Evolutionary conservation across 1,140 invertebrate genomes (phyloP), one percentile per base, ranked within the genome.

Genomic region (Ptiloglossa arizonensis): DNA sequence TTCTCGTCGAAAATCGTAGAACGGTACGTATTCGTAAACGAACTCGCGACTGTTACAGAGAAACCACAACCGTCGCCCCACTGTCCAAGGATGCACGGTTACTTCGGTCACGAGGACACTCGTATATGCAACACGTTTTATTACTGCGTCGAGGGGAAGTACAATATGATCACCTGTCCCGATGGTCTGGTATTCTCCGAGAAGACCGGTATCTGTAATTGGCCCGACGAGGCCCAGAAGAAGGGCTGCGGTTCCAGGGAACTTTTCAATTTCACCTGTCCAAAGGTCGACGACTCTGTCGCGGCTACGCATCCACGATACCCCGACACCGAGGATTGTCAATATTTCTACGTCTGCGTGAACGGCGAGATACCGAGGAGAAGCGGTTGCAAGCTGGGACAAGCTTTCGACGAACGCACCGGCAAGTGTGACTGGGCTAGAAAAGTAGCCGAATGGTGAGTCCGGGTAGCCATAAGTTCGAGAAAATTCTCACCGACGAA

Each of bases 291-390:
- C 83, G 95, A 95, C 67, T 94, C 93, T 0, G 93, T 95, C 54
- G 96, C 94, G 0, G 93, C 95, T 1, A 96, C 96, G 1, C 97
- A 98, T 93, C 97, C 97, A 0, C 94, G 97, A 0, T 98, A 97
- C 87, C 94, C 97, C 1, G 97, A 98, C 90, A 95, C 95, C n/a
- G 96, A 97, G 52, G 97, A 98, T 88, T 98, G 97, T 83, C 97
- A 98, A 89, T 98, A 94, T 93, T 98, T 98, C 92, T 98, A 97
- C 90, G 97, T 98, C 1, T 98, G 97, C 89, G 96, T 98, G 62
- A 97, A 97, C 86, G 97, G 97, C 1, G 95, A 96, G 86, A 94
- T 95, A 24, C 97, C 97, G 0, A 93, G 97, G 59, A 93, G 96
- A 29, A 97, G 95, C 76, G 97, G 97, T 1, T 98, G 97, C 92